Base-by-base conservation (phyloP, 2,113 vertebrate species). In the Eurypyga helias region DNA sequence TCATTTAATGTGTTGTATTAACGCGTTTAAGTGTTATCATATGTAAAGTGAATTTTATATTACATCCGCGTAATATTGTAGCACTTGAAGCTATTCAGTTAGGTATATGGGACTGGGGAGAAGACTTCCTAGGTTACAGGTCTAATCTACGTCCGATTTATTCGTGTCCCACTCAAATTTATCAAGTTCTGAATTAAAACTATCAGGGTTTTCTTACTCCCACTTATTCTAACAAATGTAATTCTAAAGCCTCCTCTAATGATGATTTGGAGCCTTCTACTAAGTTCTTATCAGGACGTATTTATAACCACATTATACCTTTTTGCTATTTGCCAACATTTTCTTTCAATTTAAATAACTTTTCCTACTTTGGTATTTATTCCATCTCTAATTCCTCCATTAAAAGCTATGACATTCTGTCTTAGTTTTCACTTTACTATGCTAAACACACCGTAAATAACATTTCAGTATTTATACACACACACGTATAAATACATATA, bases 1-100 rank as follows among this genome's bases (percentile, higher is more conserved):
- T 95, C 70, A 93, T 90, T 97, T 95, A 95, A 83, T 88, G 61
- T 81, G 65, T 87, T 92, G 55, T 86, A 97, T 94, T 96, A 96
- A 97, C 72, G 94, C 71, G 72, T 83, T 90, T 90, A 95, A 97
- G 60, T 88, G 90, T 82, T 91, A 95, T 76, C 70, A 69, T 62
- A 86, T 14, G n/a, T 89, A 94, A 95, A 58, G 34, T 67, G 55
- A 97, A 96, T 91, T 96, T 96, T 94, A 81, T 79, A 48, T 90
- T 96, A 82, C 65, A 94, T 67, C 76, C 25, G 36, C 71, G 80
- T 87, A 41, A 43, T 67, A 73, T 8, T 57, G 67, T 71, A 93
- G 72, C 11, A 72, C 65, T 78, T 55, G 61, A 92, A 75, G 38
- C 52, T 41, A 65, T 64, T 49, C 17, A 67, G 61, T 96, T 89